These are phyloP conservation scores for Hirtodrosophila trivittata DNA, from an alignment of 2,888 invertebrate species.

Conservation along the genomic window DNA sequence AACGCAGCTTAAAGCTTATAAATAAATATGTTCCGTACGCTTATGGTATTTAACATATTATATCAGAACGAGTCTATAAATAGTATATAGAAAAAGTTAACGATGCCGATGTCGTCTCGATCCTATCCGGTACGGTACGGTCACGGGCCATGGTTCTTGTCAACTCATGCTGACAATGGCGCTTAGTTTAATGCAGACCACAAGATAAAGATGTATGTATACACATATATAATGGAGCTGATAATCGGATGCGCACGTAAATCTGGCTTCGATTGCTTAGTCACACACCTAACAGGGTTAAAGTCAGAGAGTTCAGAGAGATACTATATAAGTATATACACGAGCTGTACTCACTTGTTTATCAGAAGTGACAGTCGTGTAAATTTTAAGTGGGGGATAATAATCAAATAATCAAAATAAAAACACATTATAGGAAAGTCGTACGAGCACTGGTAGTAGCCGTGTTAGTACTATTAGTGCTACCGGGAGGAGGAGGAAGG, in stretches of 20 bases:
- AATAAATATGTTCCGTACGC: slow-evolving; percentile 31
- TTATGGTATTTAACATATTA: slow-evolving; percentile 11
- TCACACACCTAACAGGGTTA: too few species aligned
- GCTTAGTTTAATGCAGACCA: too few species aligned
- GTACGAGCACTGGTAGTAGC: background rate
- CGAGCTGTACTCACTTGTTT: background rate
- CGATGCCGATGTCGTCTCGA: too few species aligned
- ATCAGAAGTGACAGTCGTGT: slow-evolving; percentile 27
- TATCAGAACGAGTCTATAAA: slow-evolving; percentile 15
- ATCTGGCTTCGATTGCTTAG: background rate
- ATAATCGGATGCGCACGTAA: too few species aligned
- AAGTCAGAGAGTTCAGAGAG: too few species aligned
- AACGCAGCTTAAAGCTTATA: slow-evolving; percentile 28
- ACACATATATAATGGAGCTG: too few species aligned
- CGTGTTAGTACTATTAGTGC: background rate
- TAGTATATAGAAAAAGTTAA: background rate
- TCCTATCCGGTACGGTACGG: too few species aligned
- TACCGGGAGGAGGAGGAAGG: background rate
- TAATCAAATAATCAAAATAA: slow-evolving; percentile 37
- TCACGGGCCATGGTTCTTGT: too few species aligned
- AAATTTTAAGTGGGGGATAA: slow-evolving; percentile 36
- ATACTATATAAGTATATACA: background rate
- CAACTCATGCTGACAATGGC: slow-evolving; percentile 46
- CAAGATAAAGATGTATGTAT: too few species aligned
- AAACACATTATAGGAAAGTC: slow-evolving; percentile 28